phyloP scores from a whole-genome alignment of 2,888 invertebrate genomes.

The Ochlodes sylvanus region DNA sequence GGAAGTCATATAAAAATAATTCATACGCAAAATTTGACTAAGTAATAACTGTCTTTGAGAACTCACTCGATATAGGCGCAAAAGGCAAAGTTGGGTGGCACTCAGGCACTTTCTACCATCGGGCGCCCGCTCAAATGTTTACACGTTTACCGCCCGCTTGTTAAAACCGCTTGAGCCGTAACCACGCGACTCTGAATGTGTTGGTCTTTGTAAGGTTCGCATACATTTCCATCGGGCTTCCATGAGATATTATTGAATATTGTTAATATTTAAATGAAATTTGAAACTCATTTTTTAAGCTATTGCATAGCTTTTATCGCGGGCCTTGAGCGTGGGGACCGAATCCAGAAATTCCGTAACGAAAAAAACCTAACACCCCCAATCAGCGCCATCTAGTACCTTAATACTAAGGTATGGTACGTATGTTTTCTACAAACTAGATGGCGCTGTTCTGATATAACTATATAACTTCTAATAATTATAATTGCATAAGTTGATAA shows the following conservation, averaged over 20 bases:
- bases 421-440: too few species aligned
- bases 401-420: too few species aligned
- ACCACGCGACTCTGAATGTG: slow-evolving; percentile 41
- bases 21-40: background rate
- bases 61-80: background rate
- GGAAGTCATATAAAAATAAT: background rate
- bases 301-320: too few species aligned
- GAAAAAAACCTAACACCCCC: too few species aligned
- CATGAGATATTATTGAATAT: background rate
- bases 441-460: too few species aligned
- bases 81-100: slow-evolving; percentile 27
- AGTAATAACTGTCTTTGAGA: slow-evolving; percentile 1
- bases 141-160: slow-evolving; percentile 52
- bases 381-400: too few species aligned
- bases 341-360: too few species aligned
- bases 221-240: background rate
- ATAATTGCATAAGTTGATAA: too few species aligned
- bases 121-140: slow-evolving; percentile 50
- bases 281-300: too few species aligned
- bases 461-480: too few species aligned
- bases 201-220: slow-evolving; percentile 27
- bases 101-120: slow-evolving; percentile 25
- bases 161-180: slow-evolving; percentile 62
- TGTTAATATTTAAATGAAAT: too few species aligned
- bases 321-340: too few species aligned